phyloP scores from a whole-genome alignment of 2,113 vertebrate species.

The Sphyrna mokarran region DNA sequence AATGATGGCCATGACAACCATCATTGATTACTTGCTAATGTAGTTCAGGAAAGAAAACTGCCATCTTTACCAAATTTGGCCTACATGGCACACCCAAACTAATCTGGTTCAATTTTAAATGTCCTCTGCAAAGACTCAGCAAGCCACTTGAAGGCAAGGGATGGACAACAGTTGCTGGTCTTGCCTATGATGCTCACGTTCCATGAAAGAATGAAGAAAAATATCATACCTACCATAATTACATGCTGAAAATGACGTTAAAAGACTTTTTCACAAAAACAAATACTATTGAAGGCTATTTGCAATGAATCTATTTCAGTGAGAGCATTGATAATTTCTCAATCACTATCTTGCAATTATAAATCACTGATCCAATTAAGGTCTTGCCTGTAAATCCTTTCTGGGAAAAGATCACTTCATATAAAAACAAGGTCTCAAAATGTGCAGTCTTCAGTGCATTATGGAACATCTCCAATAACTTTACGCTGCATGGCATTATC shows the following conservation, averaged over 20 bases:
- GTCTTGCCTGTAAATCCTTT: not conserved
- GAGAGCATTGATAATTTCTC: not conserved
- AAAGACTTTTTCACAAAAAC: no score
- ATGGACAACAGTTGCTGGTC: not conserved
- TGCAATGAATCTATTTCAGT: no score
- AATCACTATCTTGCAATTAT: not conserved
- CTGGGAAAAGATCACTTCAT: not conserved
- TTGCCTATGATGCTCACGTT: not conserved
- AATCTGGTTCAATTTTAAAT: not conserved
- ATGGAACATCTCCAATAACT: not conserved
- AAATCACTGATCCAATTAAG: not conserved
- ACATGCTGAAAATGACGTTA: not conserved
- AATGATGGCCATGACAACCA: not conserved
- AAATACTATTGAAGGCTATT: no score
- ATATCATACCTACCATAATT: not conserved
- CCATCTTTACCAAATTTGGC: not conserved
- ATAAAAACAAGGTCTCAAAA: not conserved
- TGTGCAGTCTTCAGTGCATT: not conserved
- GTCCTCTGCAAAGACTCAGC: not conserved
- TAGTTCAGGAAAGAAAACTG: not conserved
- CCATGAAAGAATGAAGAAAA: not conserved
- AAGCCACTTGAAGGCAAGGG: not conserved
- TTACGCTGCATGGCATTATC: not conserved
- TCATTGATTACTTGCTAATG: not conserved
- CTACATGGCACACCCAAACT: not conserved